Percentiles rank a stretch among this genome's conserved stretches.
Evolutionary conservation across 2,888 invertebrate species (phyloP).

Genomic region (Plemyria rubiginata): DNA sequence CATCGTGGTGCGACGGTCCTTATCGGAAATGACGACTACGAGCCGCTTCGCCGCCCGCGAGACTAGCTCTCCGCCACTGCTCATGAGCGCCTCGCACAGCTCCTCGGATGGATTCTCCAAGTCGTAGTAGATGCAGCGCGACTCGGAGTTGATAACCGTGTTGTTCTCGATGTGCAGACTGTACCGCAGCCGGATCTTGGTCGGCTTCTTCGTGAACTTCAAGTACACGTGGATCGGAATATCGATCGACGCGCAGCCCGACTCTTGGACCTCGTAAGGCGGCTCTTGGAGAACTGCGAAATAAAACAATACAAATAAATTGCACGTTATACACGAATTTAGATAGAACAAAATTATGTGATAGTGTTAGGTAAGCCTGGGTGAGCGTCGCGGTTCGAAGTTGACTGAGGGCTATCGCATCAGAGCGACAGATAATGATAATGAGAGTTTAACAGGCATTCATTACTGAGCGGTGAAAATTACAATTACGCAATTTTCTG

Average conservation of each 20-base stretch:
- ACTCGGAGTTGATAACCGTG: slow-evolving; percentile 67
- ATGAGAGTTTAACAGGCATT: slow-evolving; percentile 56
- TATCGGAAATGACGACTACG: slow-evolving; percentile 62
- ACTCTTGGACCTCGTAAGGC: slow-evolving; percentile 82
- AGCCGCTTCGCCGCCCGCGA: slow-evolving; percentile 61
- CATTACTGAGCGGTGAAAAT: slow-evolving; percentile 35
- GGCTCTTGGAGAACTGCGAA: slow-evolving; percentile 76
- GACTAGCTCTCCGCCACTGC: slow-evolving; percentile 72
- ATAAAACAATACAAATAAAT: slow-evolving; percentile 37
- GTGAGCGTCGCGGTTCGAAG: slow-evolving; percentile 40
- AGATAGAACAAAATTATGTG: slow-evolving; percentile 45
- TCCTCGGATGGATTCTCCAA: slow-evolving; percentile 72
- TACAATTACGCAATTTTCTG: slow-evolving; percentile 31
- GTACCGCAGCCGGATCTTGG: slow-evolving; percentile 74
- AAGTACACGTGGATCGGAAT: slow-evolving; percentile 80
- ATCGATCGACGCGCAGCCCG: slow-evolving; percentile 76
- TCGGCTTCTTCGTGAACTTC: slow-evolving; percentile 73
- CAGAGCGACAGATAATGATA: slow-evolving; percentile 61
- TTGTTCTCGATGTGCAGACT: slow-evolving; percentile 75
- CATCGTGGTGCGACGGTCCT: slow-evolving; percentile 49
- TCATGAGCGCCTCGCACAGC: slow-evolving; percentile 70
- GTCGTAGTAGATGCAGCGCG: slow-evolving; percentile 75
- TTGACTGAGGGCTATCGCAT: slow-evolving; percentile 61
- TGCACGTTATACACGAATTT: slow-evolving; percentile 42
- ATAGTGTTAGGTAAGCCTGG: slow-evolving; percentile 48